Percentiles rank a stretch among this genome's conserved stretches.
phyloP scores from a whole-genome alignment of 2,113 vertebrate species.

The Condylura cristata region DNA sequence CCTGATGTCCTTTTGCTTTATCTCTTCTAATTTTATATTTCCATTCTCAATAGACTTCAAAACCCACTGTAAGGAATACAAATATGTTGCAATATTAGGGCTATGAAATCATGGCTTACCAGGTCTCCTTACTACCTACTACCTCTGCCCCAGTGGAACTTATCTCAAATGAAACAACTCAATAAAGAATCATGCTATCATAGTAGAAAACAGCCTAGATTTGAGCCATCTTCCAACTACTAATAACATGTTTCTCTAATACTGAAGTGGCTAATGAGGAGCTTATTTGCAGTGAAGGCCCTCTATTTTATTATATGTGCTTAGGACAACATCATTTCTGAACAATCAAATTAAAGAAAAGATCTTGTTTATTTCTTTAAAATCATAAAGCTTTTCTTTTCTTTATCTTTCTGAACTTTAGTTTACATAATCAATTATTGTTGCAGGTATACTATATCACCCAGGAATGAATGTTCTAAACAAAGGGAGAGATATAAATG shows the following conservation, averaged over 20 bases:
- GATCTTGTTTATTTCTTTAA: background rate
- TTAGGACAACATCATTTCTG: constrained; percentile 37
- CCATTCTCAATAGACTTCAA: constrained; percentile 76
- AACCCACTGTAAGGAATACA: constrained; percentile 82
- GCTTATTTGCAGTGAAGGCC: constrained; percentile 40
- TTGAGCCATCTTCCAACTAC: constrained; percentile 64
- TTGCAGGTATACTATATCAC: background rate
- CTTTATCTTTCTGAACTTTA: background rate
- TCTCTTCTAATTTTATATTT: constrained; percentile 79
- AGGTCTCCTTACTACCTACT: constrained; percentile 21
- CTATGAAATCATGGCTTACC: constrained; percentile 77
- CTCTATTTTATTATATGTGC: constrained; percentile 40
- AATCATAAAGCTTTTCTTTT: background rate
- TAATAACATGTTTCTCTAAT: constrained; percentile 71
- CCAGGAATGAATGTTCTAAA: background rate
- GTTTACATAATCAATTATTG: background rate
- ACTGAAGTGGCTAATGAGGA: constrained; percentile 48
- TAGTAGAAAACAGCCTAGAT: constrained; percentile 42
- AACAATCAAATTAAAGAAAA: constrained; percentile 20
- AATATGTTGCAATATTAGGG: constrained; percentile 77
- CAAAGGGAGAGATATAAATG: background rate
- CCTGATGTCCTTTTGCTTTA: constrained; percentile 71
- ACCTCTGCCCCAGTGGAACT: constrained; percentile 72
- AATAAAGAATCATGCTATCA: constrained; percentile 77
- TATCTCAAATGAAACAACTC: constrained; percentile 79